Evolutionary conservation across 2,797 vertebrate species (phyloP).

Genomic region (Phrynocephalus vlangalii): DNA sequence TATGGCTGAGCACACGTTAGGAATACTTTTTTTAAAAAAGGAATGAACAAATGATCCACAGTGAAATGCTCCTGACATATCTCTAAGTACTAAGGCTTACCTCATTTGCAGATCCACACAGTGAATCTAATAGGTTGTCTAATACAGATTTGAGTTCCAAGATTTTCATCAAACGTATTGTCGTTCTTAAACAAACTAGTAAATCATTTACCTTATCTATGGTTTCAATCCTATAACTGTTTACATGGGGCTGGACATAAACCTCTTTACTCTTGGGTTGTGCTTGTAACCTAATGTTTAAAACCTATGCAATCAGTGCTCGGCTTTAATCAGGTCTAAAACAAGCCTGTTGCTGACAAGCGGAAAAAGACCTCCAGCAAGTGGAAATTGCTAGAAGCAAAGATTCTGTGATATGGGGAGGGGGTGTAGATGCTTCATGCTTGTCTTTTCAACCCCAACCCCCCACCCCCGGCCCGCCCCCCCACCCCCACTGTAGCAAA

Average conservation of each 20-base stretch:
- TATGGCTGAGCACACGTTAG: too few relatives aligned
- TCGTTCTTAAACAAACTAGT: neutral
- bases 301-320: neutral
- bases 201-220: neutral
- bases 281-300: neutral
- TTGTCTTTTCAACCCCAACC: conserved; percentile 59
- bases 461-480: conserved; percentile 21
- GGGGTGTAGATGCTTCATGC: conserved; percentile 17
- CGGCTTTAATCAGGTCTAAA: conserved; percentile 37
- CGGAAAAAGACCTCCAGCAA: conserved; percentile 52
- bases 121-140: neutral
- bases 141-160: neutral
- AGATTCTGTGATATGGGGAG: conserved; percentile 53
- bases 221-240: neutral
- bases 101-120: neutral
- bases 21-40: too few relatives aligned
- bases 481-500: conserved; percentile 43
- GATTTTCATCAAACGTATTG: neutral
- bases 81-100: neutral
- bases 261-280: neutral
- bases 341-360: conserved; percentile 21
- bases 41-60: neutral
- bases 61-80: neutral
- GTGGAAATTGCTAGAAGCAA: conserved; percentile 49
- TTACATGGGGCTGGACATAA: neutral